These are phyloP conservation scores for Pilophorus perplexus DNA, from an alignment of 2,888 invertebrate species.

Conservation along the genomic window DNA sequence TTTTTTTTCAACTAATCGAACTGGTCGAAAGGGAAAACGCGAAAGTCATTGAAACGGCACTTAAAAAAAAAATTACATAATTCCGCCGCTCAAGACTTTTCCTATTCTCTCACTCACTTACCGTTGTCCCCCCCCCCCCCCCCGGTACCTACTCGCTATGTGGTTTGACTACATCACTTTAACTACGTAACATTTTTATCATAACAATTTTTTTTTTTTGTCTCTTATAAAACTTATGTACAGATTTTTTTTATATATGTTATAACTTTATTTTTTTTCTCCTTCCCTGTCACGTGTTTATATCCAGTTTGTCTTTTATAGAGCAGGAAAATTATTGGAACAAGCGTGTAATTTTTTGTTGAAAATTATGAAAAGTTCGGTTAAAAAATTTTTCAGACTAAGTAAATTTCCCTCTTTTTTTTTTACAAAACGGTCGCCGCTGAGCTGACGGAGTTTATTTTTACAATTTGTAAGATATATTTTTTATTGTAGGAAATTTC, in stretches of 20 bases:
- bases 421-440: no score
- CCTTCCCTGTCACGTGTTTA: background rate
- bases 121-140: background rate
- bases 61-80: no score
- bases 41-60: no score
- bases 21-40: no score
- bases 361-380: no score
- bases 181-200: background rate
- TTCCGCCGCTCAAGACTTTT: no score
- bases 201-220: background rate
- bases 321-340: background rate
- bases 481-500: conserved; percentile 39
- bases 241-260: conserved; percentile 18
- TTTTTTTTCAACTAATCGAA: no score
- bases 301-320: conserved; percentile 7
- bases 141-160: background rate
- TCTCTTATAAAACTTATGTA: no score
- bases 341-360: conserved; percentile 12
- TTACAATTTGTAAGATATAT: conserved; percentile 46
- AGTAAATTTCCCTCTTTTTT: no score
- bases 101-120: conserved; percentile 15
- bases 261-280: conserved; percentile 3
- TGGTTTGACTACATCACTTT: conserved; percentile 12
- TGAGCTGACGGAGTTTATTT: conserved; percentile 42
- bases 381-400: no score